phyloP scores from a whole-genome alignment of 2,797 vertebrate genomes.

The Natrix natrix region DNA sequence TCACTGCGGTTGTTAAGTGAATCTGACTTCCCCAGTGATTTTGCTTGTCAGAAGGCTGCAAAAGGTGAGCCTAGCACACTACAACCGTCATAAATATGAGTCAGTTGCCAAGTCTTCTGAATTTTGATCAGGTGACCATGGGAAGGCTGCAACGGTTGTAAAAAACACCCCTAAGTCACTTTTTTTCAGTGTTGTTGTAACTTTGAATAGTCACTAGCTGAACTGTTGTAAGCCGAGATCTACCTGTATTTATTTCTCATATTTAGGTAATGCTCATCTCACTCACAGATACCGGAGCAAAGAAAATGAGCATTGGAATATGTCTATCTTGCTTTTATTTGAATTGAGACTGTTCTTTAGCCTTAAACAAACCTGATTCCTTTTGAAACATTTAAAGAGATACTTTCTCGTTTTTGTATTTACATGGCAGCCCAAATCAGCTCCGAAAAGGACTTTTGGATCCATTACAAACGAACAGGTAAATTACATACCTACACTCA shows the following conservation, averaged over 20 bases:
- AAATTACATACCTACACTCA: slow-evolving; percentile 48
- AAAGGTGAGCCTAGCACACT: background rate
- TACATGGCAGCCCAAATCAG: slow-evolving; percentile 65
- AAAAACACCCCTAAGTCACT: background rate
- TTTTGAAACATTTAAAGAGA: slow-evolving; percentile 38
- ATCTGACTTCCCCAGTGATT: too few relatives aligned
- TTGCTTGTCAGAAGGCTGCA: background rate
- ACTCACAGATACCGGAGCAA: background rate
- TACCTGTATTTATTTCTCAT: background rate
- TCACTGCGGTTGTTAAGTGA: background rate
- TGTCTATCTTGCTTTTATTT: background rate
- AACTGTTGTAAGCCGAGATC: background rate
- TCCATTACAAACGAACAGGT: slow-evolving; percentile 71
- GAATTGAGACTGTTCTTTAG: slow-evolving; percentile 3
- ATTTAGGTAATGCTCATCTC: background rate
- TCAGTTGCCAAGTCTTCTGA: background rate
- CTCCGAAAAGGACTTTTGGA: slow-evolving; percentile 71
- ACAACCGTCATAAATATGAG: background rate
- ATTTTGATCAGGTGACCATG: background rate
- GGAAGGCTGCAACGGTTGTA: background rate
- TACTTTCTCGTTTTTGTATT: slow-evolving; percentile 57
- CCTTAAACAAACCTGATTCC: background rate
- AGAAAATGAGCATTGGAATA: too few relatives aligned
- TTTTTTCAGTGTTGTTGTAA: background rate
- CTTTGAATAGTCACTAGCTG: background rate